Evolutionary conservation across 2,113 vertebrate genomes (phyloP), one percentile per base, ranked within the genome.

Genomic region (Ondatra zibethicus): DNA sequence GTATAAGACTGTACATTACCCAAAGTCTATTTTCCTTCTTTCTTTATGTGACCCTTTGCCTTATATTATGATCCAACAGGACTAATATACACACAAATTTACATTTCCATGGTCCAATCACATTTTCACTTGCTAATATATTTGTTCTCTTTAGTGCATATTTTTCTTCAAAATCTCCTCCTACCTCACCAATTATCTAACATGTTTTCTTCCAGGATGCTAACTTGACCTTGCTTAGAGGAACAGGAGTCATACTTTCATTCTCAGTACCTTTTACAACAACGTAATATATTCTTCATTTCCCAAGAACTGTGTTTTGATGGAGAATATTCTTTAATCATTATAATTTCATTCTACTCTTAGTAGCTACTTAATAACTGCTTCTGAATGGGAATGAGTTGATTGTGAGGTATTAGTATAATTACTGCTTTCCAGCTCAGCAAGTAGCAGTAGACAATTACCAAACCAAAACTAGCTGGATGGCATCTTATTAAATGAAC

Each of bases 121-220:
- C 11, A 12, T 33, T 52, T 25, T 11, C 58, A 19, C 65, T 81
- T 85, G 7, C 23, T 47, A 42, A 36, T 85, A 36, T 8, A 77
- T 36, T 87, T 76, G 0, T 3, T 70, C 1, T 87, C 29, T 7
- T 33, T 72, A 14, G 3, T n/a, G 63, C 45, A 7, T 31, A 10
- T 45, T 63, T 55, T 7, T 4, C 2, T 90, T 4, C 2, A 3
- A 2, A 45, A 0, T 63, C 9, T 7, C 3, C 47, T 45, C 50
- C 66, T 42, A 1, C 10, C 13, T 75, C 10, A 9, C 7, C 52
- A 63, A 2, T 36, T 45, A 31, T 50, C 5, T 63, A 0, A 9
- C 9, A 45, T 36, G 1, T 6, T 47, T 8, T 73, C 0, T 8
- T 86, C 29, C 7, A 36, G 1, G 13, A 76, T 45, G 50, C 58